phyloP scores from a whole-genome alignment of 1,140 invertebrate species.

The Brachionus asplanchnoidis region DNA sequence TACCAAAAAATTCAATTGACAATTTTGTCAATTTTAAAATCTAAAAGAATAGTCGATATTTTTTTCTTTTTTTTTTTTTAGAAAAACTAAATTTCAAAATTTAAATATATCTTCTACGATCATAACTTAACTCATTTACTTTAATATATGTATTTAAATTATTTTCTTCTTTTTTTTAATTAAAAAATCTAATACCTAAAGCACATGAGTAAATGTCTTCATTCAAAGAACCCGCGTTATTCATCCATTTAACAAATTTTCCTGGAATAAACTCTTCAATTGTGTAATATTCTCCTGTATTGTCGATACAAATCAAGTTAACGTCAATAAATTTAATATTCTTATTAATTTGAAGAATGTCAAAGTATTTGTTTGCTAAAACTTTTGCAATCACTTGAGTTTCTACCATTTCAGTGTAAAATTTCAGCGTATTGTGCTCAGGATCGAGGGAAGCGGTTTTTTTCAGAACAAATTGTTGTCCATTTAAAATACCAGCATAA shows the following conservation, averaged over 20 bases:
- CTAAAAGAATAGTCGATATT: too few species aligned
- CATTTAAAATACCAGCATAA: neutral
- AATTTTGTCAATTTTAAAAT: too few species aligned
- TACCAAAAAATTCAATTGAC: too few species aligned
- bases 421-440: neutral
- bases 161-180: neutral
- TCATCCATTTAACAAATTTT: constrained; percentile 31
- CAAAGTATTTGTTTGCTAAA: neutral
- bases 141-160: neutral
- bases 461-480: neutral
- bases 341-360: neutral
- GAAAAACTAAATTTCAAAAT: too few species aligned
- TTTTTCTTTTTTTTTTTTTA: too few species aligned
- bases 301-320: neutral
- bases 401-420: neutral
- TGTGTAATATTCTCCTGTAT: neutral
- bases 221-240: neutral
- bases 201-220: neutral
- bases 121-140: neutral
- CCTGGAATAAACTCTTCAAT: neutral
- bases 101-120: neutral
- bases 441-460: neutral
- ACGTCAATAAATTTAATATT: neutral
- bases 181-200: neutral
- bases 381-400: neutral